Evolutionary conservation across 1,140 invertebrate genomes (phyloP).

Genomic region (Dinoponera quadriceps): DNA sequence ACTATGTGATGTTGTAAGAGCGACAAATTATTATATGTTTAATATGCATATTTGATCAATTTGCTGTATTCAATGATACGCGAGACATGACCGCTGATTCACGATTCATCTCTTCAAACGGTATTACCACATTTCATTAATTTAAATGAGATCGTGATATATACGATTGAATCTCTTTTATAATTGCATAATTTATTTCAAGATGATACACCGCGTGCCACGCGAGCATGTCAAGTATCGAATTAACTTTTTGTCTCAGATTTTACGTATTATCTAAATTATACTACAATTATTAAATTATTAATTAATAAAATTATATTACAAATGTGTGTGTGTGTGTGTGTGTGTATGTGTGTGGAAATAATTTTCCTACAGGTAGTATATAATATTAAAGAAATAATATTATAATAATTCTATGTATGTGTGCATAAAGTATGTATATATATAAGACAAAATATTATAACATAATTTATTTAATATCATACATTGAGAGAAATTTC

Average conservation of each 20-base stretch:
- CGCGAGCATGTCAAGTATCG: not conserved
- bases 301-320: too few species aligned
- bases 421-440: too few species aligned
- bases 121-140: slow-evolving; percentile 43
- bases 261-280: not conserved
- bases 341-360: too few species aligned
- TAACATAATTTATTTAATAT: too few species aligned
- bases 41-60: slow-evolving; percentile 60
- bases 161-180: slow-evolving; percentile 20
- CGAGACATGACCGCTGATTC: slow-evolving; percentile 20
- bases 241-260: not conserved
- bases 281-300: not conserved
- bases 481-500: too few species aligned
- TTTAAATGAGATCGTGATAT: slow-evolving; percentile 28
- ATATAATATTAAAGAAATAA: too few species aligned
- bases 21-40: slow-evolving; percentile 55
- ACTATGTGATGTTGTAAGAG: slow-evolving; percentile 49
- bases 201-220: not conserved
- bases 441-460: too few species aligned
- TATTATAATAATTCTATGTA: too few species aligned
- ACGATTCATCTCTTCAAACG: slow-evolving; percentile 25
- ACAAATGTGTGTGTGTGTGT: too few species aligned
- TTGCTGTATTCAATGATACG: slow-evolving; percentile 47
- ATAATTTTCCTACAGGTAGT: too few species aligned
- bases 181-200: not conserved